phyloP scores from a whole-genome alignment of 1,140 invertebrate species.

The Apis dorsata region DNA sequence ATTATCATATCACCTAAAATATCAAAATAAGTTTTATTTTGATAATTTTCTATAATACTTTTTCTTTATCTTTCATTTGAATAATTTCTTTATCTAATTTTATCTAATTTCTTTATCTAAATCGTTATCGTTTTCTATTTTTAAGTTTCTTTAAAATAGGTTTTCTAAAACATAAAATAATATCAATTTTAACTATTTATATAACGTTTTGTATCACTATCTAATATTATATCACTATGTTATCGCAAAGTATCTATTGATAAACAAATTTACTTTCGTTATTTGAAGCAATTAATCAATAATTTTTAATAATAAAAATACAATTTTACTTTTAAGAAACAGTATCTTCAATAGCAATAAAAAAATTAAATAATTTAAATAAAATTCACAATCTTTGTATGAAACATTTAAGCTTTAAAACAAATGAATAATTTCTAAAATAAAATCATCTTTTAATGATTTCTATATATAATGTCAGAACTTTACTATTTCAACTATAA shows the following conservation, averaged over 20 bases:
- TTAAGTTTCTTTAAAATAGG: neutral
- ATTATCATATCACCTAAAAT: neutral
- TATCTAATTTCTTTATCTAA: neutral
- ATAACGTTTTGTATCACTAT: neutral
- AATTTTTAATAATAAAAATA: neutral
- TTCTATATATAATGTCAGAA: neutral
- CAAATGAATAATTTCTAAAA: neutral
- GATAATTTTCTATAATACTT: neutral
- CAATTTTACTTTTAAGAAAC: neutral
- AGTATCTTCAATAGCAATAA: neutral
- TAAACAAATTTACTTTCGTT: neutral
- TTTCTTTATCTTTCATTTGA: neutral
- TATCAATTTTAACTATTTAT: neutral
- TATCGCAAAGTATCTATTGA: neutral
- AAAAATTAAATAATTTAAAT: neutral
- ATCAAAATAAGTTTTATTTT: neutral
- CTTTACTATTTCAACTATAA: neutral
- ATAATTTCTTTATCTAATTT: neutral
- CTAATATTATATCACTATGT: neutral
- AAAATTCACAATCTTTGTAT: neutral
- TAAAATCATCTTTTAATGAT: neutral
- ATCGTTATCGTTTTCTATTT: neutral
- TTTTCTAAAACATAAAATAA: neutral
- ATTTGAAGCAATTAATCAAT: neutral
- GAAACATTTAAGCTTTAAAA: neutral